Evolutionary conservation across 1,140 invertebrate species (phyloP).

Genomic region (Aphelenchoides besseyi): DNA sequence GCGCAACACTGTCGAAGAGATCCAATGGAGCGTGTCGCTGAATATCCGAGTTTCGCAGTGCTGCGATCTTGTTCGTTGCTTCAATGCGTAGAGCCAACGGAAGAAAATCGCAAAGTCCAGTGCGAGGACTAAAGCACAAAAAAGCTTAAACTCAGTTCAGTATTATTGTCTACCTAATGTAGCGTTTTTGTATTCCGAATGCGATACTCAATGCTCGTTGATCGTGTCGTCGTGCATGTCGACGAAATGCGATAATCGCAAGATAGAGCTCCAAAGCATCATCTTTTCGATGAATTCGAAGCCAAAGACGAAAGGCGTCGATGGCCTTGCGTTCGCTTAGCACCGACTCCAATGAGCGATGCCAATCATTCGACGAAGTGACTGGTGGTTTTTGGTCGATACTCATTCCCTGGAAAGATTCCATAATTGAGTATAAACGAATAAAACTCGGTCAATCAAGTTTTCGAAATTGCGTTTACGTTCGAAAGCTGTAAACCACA

Average conservation of each 20-base stretch:
- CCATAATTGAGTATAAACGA: neutral
- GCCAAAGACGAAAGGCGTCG: constrained; percentile 19
- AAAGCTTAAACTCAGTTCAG: constrained; percentile 17
- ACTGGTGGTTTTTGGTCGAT: constrained; percentile 6
- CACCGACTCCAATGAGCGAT: constrained; percentile 8
- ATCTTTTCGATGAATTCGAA: constrained; percentile 19
- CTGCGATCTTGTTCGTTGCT: constrained; percentile 22
- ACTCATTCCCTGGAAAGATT: neutral
- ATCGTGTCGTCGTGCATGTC: constrained; percentile 7
- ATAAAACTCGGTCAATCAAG: neutral
- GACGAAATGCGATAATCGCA: constrained; percentile 29
- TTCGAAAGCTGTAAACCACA: too few species aligned
- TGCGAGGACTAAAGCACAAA: constrained; percentile 17
- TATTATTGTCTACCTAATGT: constrained; percentile 29
- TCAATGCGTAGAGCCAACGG: constrained; percentile 17
- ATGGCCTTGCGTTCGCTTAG: constrained; percentile 16
- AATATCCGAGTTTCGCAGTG: constrained; percentile 19
- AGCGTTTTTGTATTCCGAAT: constrained; percentile 27
- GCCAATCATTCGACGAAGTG: neutral
- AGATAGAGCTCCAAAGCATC: constrained; percentile 35
- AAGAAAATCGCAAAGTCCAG: constrained; percentile 31
- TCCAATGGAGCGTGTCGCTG: constrained; percentile 23
- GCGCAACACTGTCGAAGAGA: constrained; percentile 29
- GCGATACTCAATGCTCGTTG: constrained; percentile 25
- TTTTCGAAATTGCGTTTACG: neutral